These are phyloP conservation scores for Solea senegalensis DNA, from an alignment of 2,113 vertebrate species.

Conservation along the genomic window DNA sequence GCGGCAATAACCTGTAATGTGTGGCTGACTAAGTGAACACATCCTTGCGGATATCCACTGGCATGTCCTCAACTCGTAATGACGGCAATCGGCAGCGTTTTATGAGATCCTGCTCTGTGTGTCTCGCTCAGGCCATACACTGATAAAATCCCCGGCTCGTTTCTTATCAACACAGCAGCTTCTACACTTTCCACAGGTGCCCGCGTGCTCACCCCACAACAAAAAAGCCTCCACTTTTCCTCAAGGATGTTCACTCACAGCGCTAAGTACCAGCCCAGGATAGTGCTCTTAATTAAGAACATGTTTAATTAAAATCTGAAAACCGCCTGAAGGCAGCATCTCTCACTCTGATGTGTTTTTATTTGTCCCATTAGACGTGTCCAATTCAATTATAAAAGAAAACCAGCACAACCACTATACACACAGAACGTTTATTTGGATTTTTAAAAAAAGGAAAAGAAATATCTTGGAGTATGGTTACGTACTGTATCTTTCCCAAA, in stretches of 20 bases:
- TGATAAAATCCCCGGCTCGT: constrained; percentile 45
- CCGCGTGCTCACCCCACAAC: not conserved
- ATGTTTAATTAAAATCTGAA: constrained; percentile 43
- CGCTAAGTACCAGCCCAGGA: constrained; percentile 31
- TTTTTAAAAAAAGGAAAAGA: constrained; percentile 15
- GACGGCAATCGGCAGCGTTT: constrained; percentile 54
- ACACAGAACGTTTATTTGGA: constrained; percentile 57
- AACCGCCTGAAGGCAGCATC: constrained; percentile 32
- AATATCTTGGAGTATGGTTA: constrained; percentile 42
- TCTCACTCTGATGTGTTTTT: constrained; percentile 25
- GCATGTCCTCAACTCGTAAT: constrained; percentile 59
- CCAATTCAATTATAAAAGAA: constrained; percentile 28
- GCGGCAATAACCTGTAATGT: constrained; percentile 53
- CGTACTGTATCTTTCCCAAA: constrained; percentile 28
- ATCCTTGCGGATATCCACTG: constrained; percentile 68
- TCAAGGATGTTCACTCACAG: constrained; percentile 36
- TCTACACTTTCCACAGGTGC: constrained; percentile 29
- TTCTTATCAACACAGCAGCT: constrained; percentile 55
- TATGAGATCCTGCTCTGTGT: constrained; percentile 56
- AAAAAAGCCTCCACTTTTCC: constrained; percentile 29
- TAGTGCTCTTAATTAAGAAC: constrained; percentile 32
- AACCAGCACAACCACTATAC: constrained; percentile 13
- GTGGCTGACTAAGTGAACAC: constrained; percentile 42
- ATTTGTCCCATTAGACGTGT: constrained; percentile 39
- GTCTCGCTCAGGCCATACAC: constrained; percentile 45